These are phyloP conservation scores for Tigriopus californicus DNA, from an alignment of 2,888 invertebrate genomes.

Conservation along the genomic window DNA sequence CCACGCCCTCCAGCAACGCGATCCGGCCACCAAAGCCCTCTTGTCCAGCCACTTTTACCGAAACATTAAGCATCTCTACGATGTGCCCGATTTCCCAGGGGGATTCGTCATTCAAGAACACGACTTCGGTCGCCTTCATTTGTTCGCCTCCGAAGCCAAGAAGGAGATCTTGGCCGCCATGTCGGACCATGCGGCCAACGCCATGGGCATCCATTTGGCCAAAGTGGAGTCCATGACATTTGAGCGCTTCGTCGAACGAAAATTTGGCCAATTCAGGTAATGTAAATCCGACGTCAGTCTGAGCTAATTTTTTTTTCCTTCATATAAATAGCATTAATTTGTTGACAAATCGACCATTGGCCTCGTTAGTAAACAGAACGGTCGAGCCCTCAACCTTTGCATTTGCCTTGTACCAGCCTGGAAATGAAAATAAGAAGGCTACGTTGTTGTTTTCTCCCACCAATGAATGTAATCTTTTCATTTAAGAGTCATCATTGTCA, in stretches of 20 bases:
- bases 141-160: slow-evolving; percentile 66
- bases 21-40: slow-evolving; percentile 52
- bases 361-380: no score
- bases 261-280: slow-evolving; percentile 81
- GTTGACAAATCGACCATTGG: no score
- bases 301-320: no score
- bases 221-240: slow-evolving; percentile 60
- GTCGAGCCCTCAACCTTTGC: no score
- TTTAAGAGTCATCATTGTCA: no score
- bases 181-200: slow-evolving; percentile 25
- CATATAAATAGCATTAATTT: not conserved
- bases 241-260: slow-evolving; percentile 64
- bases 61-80: slow-evolving; percentile 56
- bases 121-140: slow-evolving; percentile 61
- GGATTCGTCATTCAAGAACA: slow-evolving; percentile 81
- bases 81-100: slow-evolving; percentile 71
- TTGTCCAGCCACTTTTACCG: slow-evolving; percentile 68
- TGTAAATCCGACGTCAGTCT: not conserved
- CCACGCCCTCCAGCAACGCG: slow-evolving; percentile 64
- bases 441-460: no score
- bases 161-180: slow-evolving; percentile 73
- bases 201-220: slow-evolving; percentile 32
- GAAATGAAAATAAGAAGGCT: no score
- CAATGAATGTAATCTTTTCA: no score
- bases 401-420: no score